Base-by-base conservation (phyloP, 1,140 invertebrate genomes). In the Atopsyche davidsoni region DNA sequence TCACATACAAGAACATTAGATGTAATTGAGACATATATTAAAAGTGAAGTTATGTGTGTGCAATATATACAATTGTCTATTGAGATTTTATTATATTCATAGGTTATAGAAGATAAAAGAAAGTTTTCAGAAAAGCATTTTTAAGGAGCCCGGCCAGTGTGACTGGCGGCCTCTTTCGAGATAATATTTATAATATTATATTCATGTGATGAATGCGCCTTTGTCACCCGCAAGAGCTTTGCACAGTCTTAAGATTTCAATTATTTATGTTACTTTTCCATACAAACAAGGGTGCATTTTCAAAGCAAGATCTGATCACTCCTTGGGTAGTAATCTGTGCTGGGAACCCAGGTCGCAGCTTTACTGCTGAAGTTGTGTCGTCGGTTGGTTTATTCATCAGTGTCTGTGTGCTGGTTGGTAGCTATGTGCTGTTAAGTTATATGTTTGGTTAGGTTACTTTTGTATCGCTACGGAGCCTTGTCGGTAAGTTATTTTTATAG, bases 81-180 rank as follows among this genome's bases (percentile, higher is more conserved):
- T 55, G 53, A 56, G 53, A 56, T 56, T 56, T 48, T 56, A 56
- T 56, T 56, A 51, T 56, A 40, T 39, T 38, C 18, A 48, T 18
- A 48, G 35, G 34, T 48, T 48, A 42, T 35, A 50, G 31, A 41
- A 32, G 34, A 50, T 22, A 10, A 42, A 50, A 41, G 39, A 24
- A 50, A 38, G 41, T 50, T 46, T 36, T n/a, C n/a, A 39, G n/a
- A 4, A 11, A 46, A 25, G 14, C n/a, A n/a, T n/a, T n/a, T n/a
- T n/a, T n/a, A n/a, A n/a, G 36, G 41, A 24, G 44, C 35, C 44
- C 38, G 17, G 23, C 25, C 53, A 55, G 47, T 49, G 16, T 32
- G 22, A 51, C 42, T 55, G 49, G 24, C 53, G 43, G 38, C 43
- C 48, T 56, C 36, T 50, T 18, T 24, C 48, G 41, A 41, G 39